Evolutionary conservation across 2,113 vertebrate genomes (phyloP), one percentile per base, ranked within the genome.

Genomic region (Chaetorhynchus papuensis): DNA sequence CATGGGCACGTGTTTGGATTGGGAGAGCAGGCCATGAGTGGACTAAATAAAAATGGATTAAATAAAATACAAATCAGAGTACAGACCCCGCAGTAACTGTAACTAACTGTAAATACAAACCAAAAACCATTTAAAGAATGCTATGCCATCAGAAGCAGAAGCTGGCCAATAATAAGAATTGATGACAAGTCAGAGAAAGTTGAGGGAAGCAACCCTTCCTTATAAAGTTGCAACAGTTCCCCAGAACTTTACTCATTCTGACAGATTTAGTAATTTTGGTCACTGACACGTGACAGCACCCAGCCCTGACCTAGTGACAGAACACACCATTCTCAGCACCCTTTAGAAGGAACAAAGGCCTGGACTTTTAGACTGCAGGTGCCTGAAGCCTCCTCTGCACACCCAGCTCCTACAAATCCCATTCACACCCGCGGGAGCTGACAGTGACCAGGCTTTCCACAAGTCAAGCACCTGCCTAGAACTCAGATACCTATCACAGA

Each of bases 1-100:
- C 47, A 33, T 1, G 1, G 5, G 31, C 31, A 13, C 0, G 0
- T 23, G 37, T 39, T 69, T 74, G 68, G 53, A 41, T 2, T 56
- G n/a, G 41, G 49, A 90, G 27, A 90, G 53, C 10, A 87, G 13
- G 26, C 11, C 11, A 7, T 1, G 4, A 82, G 56, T 19, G n/a
- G n/a, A n/a, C n/a, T n/a, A n/a, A n/a, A n/a, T 78, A 69, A 59
- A 44, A 65, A 37, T 0, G 31, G 10, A 57, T 15, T 39, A 68
- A 76, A 60, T 33, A 35, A 78, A 59, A 66, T 10, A 72, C 8
- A 87, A 93, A n/a, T 9, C 18, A 50, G 8, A 83, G 14, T 28
- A 64, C 2, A 85, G 41, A 78, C 8, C 15, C 16, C 13, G 33
- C 3, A 17, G 49, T 31, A 83, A 83, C 1, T 63, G 27, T n/a